Evolutionary conservation across 2,113 vertebrate genomes (phyloP).

Genomic region (Phylloscopus trochilus): DNA sequence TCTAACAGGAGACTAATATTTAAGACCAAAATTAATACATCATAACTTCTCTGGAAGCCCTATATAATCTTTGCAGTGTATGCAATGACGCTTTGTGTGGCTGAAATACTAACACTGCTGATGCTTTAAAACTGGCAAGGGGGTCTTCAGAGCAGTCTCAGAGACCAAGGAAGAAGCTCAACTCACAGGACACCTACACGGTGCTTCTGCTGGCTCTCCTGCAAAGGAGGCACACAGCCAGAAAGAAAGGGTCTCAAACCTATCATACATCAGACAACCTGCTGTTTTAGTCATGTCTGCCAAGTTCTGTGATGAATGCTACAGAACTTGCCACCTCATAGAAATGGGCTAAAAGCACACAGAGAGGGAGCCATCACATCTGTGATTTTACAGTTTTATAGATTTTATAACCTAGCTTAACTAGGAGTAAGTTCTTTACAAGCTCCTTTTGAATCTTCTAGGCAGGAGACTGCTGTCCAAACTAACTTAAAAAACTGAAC

Average conservation of each 20-base stretch:
- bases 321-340: neutral
- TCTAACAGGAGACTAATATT: neutral
- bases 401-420: neutral
- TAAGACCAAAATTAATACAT: neutral
- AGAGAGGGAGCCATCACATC: neutral
- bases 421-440: neutral
- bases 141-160: neutral
- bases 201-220: neutral
- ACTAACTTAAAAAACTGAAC: neutral
- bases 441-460: neutral
- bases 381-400: neutral
- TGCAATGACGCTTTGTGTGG: neutral
- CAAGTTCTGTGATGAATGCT: neutral
- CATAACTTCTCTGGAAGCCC: neutral
- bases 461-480: neutral
- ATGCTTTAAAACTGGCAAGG: neutral
- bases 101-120: neutral
- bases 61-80: neutral
- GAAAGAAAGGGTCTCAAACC: neutral
- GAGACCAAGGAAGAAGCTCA: neutral
- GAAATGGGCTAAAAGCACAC: neutral
- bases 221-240: neutral
- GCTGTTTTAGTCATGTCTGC: neutral
- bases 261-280: fast-evolving
- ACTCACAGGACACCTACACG: neutral